Evolutionary conservation across 1,140 invertebrate species (phyloP).

Genomic region (Macrocentrus cingulum): DNA sequence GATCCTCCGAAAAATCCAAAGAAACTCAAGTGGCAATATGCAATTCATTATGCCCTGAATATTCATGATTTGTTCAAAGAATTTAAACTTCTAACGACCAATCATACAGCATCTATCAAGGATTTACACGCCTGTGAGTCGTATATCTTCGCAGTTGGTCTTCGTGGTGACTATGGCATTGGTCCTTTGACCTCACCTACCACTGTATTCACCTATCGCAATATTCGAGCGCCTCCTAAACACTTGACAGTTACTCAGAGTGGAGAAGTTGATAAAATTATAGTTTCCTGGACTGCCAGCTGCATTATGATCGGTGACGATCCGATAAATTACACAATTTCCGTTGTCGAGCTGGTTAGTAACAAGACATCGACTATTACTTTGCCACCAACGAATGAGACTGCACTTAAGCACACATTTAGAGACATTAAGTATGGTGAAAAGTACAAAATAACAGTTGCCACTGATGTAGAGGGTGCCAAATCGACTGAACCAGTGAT

Average conservation of each 20-base stretch:
- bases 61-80: slow-evolving; percentile 59
- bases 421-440: slow-evolving; percentile 65
- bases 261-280: slow-evolving; percentile 59
- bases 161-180: slow-evolving; percentile 64
- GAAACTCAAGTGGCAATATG: slow-evolving; percentile 65
- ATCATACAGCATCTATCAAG: slow-evolving; percentile 63
- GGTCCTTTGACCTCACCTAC: slow-evolving; percentile 65
- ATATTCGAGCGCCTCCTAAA: slow-evolving; percentile 65
- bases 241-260: slow-evolving; percentile 50
- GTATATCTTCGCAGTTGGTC: slow-evolving; percentile 73
- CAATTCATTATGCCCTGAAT: slow-evolving; percentile 65
- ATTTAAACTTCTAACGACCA: slow-evolving; percentile 60
- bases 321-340: slow-evolving; percentile 64
- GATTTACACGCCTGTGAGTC: slow-evolving; percentile 71
- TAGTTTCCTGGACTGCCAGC: slow-evolving; percentile 60
- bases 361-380: slow-evolving; percentile 57
- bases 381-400: slow-evolving; percentile 52
- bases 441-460: slow-evolving; percentile 64
- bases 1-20: slow-evolving; percentile 59
- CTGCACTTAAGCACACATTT: slow-evolving; percentile 59
- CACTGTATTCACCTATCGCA: slow-evolving; percentile 66
- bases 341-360: slow-evolving; percentile 58
- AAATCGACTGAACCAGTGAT: slow-evolving; percentile 52
- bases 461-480: slow-evolving; percentile 58
- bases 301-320: slow-evolving; percentile 59